Base-by-base conservation (phyloP, 2,888 invertebrate species). In the Choreutis nemorana region DNA sequence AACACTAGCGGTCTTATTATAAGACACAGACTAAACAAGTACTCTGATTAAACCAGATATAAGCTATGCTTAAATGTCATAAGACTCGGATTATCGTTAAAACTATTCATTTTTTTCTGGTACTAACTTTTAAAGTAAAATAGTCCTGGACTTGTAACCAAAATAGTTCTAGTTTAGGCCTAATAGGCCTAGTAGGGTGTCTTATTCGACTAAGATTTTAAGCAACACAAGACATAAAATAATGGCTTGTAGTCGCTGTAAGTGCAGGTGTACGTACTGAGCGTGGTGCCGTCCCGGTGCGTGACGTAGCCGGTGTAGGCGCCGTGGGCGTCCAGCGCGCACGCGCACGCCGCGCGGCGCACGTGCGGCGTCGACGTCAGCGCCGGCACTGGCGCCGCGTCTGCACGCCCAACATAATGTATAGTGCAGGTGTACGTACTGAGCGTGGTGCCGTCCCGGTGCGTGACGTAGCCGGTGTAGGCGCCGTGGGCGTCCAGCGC, bases 281-380 rank as follows among this genome's bases (percentile, higher is more conserved):
- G 67, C 30, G 77, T 72, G 0, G 79, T 71, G 32, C 77, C 79
- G 32, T 79, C 79, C 29, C 58, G 58, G 31, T 79, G 79, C 29
- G 61, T 28, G 4, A 75, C 71, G 2, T 58, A 41, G 23, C 77
- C 75, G 11, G 67, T 46, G 49, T 80, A 80, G 1, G 77, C 72
- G 39, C 78, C 79, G 45, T 75, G 35, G 20, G 26, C 43, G 50
- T 30, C 44, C 30, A 26, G 34, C 39, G 30, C 34, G 32, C 28
- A 34, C 31, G 18, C 11, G 36, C 43, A 36, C 44, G 16, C 27
- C 38, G 35, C 49, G 39, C 50, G 50, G 11, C 45, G 37, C 18
- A 49, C 50, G 12, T 64, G 63, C 20, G 78, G 78, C 4, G 79
- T 78, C 0, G 79, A 78, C 20, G 78, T 75, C 13, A 51, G 61